Conservation (phyloP, 2,888 invertebrate genomes). For the Tigriopus californicus region DNA sequence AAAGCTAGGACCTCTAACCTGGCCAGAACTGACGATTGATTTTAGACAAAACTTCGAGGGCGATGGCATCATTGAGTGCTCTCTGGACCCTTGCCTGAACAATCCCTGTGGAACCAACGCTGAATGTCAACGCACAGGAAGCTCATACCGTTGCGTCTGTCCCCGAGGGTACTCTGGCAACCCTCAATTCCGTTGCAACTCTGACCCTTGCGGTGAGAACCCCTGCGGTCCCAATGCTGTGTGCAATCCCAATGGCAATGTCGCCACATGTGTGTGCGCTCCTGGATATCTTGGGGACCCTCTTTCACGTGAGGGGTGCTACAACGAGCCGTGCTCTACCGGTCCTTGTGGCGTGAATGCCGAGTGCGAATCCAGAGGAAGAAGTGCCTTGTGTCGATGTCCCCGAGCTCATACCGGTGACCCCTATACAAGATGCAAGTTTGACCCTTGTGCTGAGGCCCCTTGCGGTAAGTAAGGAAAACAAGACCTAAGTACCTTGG, state of each 20-base stretch:
- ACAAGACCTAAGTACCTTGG: neutral
- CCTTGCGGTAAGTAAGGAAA: constrained; percentile 8
- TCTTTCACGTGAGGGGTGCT: neutral
- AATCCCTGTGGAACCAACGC: constrained; percentile 10
- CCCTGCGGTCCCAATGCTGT: constrained; percentile 15
- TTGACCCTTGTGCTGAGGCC: constrained; percentile 1
- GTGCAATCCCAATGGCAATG: neutral
- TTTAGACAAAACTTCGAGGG: constrained; percentile 2
- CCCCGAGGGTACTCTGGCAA: constrained; percentile 5
- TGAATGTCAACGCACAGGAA: neutral
- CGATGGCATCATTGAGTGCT: constrained; percentile 2
- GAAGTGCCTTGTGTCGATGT: constrained; percentile 30
- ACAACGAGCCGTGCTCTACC: neutral
- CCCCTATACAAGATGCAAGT: constrained; percentile 45
- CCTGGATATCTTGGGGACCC: constrained; percentile 1
- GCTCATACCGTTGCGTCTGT: neutral
- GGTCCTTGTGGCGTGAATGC: constrained; percentile 7
- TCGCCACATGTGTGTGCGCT: neutral
- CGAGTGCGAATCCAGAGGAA: neutral
- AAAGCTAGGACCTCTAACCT: neutral
- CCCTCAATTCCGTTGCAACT: neutral
- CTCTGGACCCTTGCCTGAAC: neutral
- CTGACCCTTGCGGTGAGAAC: constrained; percentile 1
- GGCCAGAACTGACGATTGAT: too few species aligned
- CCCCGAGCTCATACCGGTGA: constrained; percentile 57